These are phyloP conservation scores for Boleophthalmus pectinirostris DNA, from an alignment of 2,113 vertebrate species.

Conservation along the genomic window DNA sequence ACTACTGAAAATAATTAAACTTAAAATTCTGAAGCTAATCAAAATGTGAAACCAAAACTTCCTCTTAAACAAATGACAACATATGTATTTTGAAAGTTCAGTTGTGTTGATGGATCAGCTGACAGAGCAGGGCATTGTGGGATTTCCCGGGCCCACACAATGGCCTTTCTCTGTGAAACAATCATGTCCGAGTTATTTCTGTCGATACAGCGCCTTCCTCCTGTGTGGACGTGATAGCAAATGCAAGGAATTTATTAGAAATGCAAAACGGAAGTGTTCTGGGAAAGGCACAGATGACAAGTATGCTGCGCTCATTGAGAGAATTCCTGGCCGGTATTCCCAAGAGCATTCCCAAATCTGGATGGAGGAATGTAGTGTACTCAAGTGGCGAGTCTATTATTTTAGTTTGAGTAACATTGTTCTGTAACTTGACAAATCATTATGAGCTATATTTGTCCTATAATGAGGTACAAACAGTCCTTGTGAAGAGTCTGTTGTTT, in stretches of 20 bases:
- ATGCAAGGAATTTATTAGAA: constrained; percentile 71
- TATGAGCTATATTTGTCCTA: constrained; percentile 21
- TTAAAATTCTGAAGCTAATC: neutral
- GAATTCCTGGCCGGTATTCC: constrained; percentile 32
- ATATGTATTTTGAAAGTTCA: neutral
- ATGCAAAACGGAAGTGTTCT: constrained; percentile 44
- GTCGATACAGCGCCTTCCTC: constrained; percentile 70
- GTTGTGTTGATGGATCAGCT: constrained; percentile 46
- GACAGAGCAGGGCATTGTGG: constrained; percentile 61
- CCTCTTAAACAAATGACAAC: neutral
- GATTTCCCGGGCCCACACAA: constrained; percentile 74
- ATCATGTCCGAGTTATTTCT: constrained; percentile 72
- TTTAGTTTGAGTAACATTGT: constrained; percentile 50
- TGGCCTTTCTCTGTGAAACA: constrained; percentile 72
- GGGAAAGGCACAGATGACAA: constrained; percentile 54
- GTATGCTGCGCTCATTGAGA: constrained; percentile 29
- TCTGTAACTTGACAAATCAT: constrained; percentile 41
- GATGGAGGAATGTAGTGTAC: constrained; percentile 32
- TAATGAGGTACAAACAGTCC: constrained; percentile 25
- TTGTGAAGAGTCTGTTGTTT: too few relatives aligned
- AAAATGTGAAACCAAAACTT: neutral
- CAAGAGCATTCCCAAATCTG: constrained; percentile 29
- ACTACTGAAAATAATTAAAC: neutral
- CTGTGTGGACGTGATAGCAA: constrained; percentile 59
- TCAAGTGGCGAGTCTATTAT: constrained; percentile 25